Percentiles rank a stretch among this genome's conserved stretches.
These are phyloP conservation scores for Ibidorhyncha struthersii DNA, from an alignment of 2,113 vertebrate genomes.

Conservation along the genomic window DNA sequence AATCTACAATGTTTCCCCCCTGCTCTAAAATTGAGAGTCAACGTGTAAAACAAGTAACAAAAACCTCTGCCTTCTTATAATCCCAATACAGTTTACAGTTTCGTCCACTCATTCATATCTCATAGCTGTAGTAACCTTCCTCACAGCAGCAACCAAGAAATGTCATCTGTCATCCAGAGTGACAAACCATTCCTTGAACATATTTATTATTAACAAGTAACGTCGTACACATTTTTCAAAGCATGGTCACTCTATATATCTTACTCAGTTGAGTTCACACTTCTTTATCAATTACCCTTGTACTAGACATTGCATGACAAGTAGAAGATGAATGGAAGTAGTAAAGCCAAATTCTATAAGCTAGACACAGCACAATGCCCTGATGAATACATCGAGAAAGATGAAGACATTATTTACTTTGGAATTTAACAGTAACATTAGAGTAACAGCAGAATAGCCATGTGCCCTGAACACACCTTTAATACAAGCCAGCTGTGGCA, in stretches of 20 bases:
- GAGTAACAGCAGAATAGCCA: background rate
- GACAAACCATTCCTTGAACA: slow-evolving; percentile 24
- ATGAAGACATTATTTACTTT: slow-evolving; percentile 15
- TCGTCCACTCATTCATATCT: background rate
- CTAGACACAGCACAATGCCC: background rate
- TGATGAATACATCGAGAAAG: background rate
- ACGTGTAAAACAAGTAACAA: background rate
- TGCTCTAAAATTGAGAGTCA: background rate
- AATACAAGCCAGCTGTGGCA: background rate
- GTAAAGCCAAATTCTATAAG: slow-evolving; percentile 9
- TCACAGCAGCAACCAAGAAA: background rate
- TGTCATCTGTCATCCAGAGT: background rate
- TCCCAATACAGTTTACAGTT: background rate
- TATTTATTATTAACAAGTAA: slow-evolving; percentile 42
- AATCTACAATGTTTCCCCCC: background rate
- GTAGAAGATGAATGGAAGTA: slow-evolving; percentile 20
- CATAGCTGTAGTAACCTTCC: background rate
- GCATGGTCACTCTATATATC: slow-evolving; percentile 24
- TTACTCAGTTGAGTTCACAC: slow-evolving; percentile 14
- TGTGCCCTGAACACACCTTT: background rate
- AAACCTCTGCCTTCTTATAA: background rate
- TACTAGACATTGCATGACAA: slow-evolving; percentile 16
- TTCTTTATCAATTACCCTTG: slow-evolving; percentile 48
- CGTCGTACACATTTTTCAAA: slow-evolving; percentile 31
- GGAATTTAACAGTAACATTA: background rate